A percentile compares a stretch with the other conserved stretches of the same genome.
These are phyloP conservation scores for Acheta domesticus DNA, from an alignment of 2,888 invertebrate species.

Conservation along the genomic window DNA sequence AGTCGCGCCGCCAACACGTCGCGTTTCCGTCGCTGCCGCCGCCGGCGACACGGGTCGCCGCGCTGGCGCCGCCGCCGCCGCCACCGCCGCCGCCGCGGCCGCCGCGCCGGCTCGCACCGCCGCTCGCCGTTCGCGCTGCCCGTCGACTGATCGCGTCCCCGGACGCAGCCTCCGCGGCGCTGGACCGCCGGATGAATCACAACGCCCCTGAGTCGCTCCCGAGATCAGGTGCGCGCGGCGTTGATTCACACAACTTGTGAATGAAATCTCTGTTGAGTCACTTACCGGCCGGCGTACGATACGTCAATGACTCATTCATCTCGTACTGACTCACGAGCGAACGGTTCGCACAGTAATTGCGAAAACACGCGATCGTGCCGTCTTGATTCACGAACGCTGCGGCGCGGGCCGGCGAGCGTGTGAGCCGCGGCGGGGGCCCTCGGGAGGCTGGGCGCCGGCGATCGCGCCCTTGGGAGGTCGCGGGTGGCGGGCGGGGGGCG, in stretches of 20 bases:
- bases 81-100: neutral
- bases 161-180: neutral
- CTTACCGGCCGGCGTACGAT: neutral
- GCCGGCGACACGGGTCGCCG: neutral
- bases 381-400: neutral
- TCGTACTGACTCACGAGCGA: conserved; percentile 18
- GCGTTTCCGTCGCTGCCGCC: neutral
- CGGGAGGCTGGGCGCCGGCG: neutral
- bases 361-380: conserved; percentile 18
- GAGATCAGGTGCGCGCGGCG: neutral
- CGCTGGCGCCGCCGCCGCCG: neutral
- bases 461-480: neutral
- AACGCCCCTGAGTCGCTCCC: neutral
- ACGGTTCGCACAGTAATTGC: neutral
- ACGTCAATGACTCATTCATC: conserved; percentile 18
- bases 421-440: neutral
- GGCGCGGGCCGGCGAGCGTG: neutral
- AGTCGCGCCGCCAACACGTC: too few relatives aligned
- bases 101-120: neutral
- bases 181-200: neutral
- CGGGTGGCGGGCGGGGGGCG: too few relatives aligned
- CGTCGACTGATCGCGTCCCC: neutral
- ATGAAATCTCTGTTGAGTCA: conserved; percentile 18
- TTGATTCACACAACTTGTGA: conserved; percentile 9
- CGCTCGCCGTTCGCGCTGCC: neutral